Evolutionary conservation across 2,113 vertebrate genomes (phyloP).

Genomic region (Antechinus stuartii): DNA sequence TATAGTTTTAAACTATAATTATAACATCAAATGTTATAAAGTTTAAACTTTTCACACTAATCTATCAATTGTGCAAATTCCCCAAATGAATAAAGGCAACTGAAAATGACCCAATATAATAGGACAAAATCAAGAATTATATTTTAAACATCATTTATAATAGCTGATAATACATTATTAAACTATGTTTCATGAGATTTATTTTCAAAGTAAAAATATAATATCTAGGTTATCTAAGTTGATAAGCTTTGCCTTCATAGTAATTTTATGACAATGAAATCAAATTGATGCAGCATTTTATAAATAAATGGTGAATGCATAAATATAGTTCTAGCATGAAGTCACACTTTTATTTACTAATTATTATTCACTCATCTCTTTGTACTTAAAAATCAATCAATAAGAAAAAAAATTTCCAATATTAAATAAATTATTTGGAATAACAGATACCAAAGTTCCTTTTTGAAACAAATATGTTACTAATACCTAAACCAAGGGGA

Average conservation of each 20-base stretch:
- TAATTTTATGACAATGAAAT: neutral
- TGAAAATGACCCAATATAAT: constrained; percentile 32
- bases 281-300: neutral
- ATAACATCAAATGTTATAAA: neutral
- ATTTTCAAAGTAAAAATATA: neutral
- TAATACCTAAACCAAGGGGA: too few relatives aligned
- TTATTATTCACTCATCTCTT: neutral
- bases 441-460: too few relatives aligned
- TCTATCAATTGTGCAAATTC: neutral
- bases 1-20: neutral
- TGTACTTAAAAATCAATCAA: neutral
- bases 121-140: constrained; percentile 1
- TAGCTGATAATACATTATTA: neutral
- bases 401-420: too few relatives aligned
- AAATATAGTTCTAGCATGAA: neutral
- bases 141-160: constrained; percentile 11
- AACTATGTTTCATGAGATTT: neutral
- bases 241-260: neutral
- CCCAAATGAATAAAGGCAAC: constrained; percentile 5
- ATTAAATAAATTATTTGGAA: too few relatives aligned
- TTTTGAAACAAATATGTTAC: too few relatives aligned
- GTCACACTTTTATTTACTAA: neutral
- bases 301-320: neutral
- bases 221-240: neutral
- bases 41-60: neutral